phyloP scores from a whole-genome alignment of 2,797 vertebrate species.

The Geotrypetes seraphini region DNA sequence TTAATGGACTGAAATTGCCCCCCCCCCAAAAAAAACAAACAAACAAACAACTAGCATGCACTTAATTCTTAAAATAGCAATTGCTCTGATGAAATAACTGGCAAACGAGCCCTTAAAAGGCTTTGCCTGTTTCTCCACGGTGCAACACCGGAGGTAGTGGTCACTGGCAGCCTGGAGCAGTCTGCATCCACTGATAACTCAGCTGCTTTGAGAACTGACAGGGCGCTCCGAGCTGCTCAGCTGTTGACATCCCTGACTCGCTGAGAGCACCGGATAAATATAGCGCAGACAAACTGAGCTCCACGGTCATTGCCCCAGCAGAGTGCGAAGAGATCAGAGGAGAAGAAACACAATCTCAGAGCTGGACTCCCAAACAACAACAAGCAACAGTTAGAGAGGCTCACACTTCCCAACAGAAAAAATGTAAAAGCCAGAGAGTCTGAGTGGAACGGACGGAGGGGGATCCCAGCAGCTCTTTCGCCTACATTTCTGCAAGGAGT shows the following conservation, averaged over 20 bases:
- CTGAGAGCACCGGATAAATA: slow-evolving; percentile 86
- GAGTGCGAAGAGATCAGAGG: slow-evolving; percentile 50
- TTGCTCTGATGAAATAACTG: slow-evolving; percentile 37
- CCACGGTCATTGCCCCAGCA: slow-evolving; percentile 57
- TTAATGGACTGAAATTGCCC: slow-evolving; percentile 20
- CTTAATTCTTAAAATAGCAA: slow-evolving; percentile 38
- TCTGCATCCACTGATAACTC: slow-evolving; percentile 60
- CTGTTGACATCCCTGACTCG: slow-evolving; percentile 79
- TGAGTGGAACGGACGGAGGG: slow-evolving; percentile 43
- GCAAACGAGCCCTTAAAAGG: slow-evolving; percentile 51
- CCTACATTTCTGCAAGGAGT: slow-evolving; percentile 46
- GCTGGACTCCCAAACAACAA: slow-evolving; percentile 65
- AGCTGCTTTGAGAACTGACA: slow-evolving; percentile 77
- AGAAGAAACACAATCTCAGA: slow-evolving; percentile 56
- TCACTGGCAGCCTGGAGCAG: slow-evolving; percentile 24
- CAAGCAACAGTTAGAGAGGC: slow-evolving; percentile 69
- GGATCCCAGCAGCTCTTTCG: slow-evolving; percentile 46
- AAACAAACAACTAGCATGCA: too few species aligned
- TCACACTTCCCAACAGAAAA: too few species aligned
- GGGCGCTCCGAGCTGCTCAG: slow-evolving; percentile 74
- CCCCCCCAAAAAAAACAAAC: slow-evolving; percentile 23
- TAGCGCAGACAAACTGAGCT: slow-evolving; percentile 66
- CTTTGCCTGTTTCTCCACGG: slow-evolving; percentile 30
- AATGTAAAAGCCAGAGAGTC: slow-evolving; percentile 60
- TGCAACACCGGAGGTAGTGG: slow-evolving; percentile 22